A percentile compares a stretch with the other conserved stretches of the same genome.
These are phyloP conservation scores for Zygaena filipendulae DNA, from an alignment of 2,888 invertebrate genomes.

Conservation along the genomic window DNA sequence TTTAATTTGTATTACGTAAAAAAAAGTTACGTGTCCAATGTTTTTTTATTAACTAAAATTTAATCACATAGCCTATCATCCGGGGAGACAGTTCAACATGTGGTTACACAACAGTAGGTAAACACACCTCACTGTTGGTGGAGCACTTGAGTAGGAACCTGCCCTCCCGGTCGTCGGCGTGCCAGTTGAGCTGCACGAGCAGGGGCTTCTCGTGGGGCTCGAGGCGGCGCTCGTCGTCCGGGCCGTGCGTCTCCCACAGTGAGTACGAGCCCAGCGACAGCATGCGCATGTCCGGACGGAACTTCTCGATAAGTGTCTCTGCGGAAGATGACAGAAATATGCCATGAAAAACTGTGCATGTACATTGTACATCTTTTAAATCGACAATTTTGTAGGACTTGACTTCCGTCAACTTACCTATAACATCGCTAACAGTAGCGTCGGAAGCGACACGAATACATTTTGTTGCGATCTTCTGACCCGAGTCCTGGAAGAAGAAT, in stretches of 20 bases:
- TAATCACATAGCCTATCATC: no score
- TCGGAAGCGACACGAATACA: constrained; percentile 98
- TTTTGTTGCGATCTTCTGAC: constrained; percentile 98
- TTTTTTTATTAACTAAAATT: no score
- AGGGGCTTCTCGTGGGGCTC: constrained; percentile 94
- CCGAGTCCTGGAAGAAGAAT: constrained; percentile 99
- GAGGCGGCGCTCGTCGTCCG: constrained; percentile 88
- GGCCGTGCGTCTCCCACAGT: constrained; percentile 79
- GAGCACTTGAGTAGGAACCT: constrained; percentile 93
- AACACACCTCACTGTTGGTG: constrained; percentile 79
- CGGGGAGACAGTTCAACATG: no score
- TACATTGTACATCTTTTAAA: no score
- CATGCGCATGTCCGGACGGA: constrained; percentile 99
- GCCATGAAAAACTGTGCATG: background rate
- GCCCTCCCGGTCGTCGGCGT: constrained; percentile 98
- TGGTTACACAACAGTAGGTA: no score
- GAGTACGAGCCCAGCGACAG: constrained; percentile 79
- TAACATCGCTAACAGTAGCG: constrained; percentile 95
- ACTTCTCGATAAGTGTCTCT: constrained; percentile 97
- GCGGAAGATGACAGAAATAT: constrained; percentile 12
- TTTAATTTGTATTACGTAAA: no score
- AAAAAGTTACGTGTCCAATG: no score
- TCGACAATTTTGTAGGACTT: no score
- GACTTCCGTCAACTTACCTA: constrained; percentile 71
- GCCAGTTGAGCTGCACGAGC: constrained; percentile 98